Base-by-base conservation (phyloP, 2,113 vertebrate species). In the Neodon shergylaensis region DNA sequence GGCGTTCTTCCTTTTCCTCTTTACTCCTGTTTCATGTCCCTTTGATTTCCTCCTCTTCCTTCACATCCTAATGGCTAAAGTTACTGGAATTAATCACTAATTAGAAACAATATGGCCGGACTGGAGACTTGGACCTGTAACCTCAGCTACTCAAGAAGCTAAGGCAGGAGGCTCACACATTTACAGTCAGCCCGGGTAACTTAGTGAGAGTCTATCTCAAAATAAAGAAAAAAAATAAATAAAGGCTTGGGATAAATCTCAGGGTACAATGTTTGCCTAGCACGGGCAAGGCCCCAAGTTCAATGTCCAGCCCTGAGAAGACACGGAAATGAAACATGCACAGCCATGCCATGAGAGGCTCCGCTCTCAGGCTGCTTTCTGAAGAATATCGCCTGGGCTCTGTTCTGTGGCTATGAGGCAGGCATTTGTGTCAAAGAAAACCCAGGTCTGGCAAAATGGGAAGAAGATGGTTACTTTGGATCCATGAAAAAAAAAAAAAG, bases 41-140 rank as follows among this genome's bases (percentile, higher is more conserved):
- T 63, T 82, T 61, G 58, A 19, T 74, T 92, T 47, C 47, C 33
- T 92, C 89, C 63, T 95, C 90, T 90, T 85, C 86, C 47, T 78
- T 68, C 26, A 33, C 36, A 81, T 52, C 73, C 84, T 54, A 52
- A 73, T 70, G 81, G 11, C 79, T 61, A 54, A 10, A n/a, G 28
- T n/a, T 9, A 54, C 63, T 28, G 9, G 24, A 54, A 78, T 88
- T 44, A 79, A 81, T 83, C 66, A 66, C 79, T 83, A 54, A 90
- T 66, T 44, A 61, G 83, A 83, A 79, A 47, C 2, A 42, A 24
- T 68, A 70, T 49, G 65, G 39, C 16, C 11, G 7, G 10, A 47
- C 65, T n/a, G 33, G 22, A 24, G 31, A 4, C 36, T 19, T 28
- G 13, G 24, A 33, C 7, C 66, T 54, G 5, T n/a, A 72, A 52